Base-by-base conservation (phyloP, 2,797 vertebrate species). In the Typhlichthys subterraneus region DNA sequence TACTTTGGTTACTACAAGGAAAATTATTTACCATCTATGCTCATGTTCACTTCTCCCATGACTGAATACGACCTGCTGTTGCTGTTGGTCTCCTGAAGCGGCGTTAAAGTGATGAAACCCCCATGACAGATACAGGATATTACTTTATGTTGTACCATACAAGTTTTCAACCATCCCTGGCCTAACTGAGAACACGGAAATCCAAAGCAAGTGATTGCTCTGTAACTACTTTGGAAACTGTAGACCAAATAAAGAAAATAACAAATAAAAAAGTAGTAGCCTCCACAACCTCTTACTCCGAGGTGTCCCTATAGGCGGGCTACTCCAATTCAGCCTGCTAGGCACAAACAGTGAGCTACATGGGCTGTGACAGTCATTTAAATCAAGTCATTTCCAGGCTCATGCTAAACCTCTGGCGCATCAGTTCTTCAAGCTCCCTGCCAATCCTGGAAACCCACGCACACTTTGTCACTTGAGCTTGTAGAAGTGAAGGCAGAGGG, bases 351-450 rank as follows among this genome's bases (percentile, higher is more conserved):
- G 73, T 71, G 76, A 83, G 15, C 19, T 11, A n/a, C 45, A 55
- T 48, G 45, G 29, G 68, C 29, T 73, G 72, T 80, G 73, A 81
- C 76, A 68, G 73, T 80, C 55, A 73, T 85, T 85, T 85, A 65
- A 77, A 76, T 68, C 70, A 70, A 70, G 67, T 72, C 65, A 80
- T 71, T 14, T 46, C 38, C 45, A 74, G 56, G 54, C 68, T 47
- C 48, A 19, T 31, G n/a, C 50, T 12, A 4, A 38, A 55, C 17
- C 17, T 49, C 52, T 48, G 5, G 53, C 61, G 11, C 51, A 29
- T 59, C 15, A 19, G 12, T 11, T 63, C 61, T 57, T 42, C 33
- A 0, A 51, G 56, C 48, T 67, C n/a, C 54, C 38, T 29, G 46
- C 53, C 55, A 59, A 42, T 55, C 49, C 66, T 58, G 54, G 54